Evolutionary conservation across 2,113 vertebrate genomes (phyloP), one percentile per base, ranked within the genome.

Genomic region (Oryzias curvinotus): DNA sequence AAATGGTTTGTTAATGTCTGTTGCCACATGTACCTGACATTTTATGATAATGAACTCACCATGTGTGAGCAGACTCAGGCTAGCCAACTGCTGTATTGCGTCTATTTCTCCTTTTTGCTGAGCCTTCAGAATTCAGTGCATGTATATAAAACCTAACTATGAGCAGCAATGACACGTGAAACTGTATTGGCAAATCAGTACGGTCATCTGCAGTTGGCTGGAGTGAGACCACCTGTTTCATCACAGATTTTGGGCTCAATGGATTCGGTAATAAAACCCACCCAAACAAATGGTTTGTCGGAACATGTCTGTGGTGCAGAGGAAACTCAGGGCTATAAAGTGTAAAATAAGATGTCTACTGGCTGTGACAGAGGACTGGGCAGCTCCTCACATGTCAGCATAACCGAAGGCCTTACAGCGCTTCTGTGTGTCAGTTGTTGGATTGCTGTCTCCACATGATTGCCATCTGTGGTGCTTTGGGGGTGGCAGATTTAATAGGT

Each of bases 191-290:
- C 14, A 46, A 46, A 18, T 57, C 18, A 51, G 50, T 7, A 76
- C 72, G 55, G 79, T 65, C 4, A 1, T 62, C 71, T 71, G 78
- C 84, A 89, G 80, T 85, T 90, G 86, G 84, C 71, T 68, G 65
- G 56, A 56, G 74, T 85, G 76, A 86, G 70, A 88, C 82, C 81
- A 84, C 72, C 73, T 67, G 71, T 80, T 82, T 74, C 52, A 61
- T 62, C 73, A 71, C 71, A 70, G 65, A 72, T 64, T 75, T 52
- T 71, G 49, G 52, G 60, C 62, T 81, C 87, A 79, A 89, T 87
- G 81, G 85, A 84, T 58, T 52, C 65, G 77, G 71, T 69, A 56
- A 82, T 71, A n/a, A 21, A 51, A 82, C 76, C 57, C 78, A 80
- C 71, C 68, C 65, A 65, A 68, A 71, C 65, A 75, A 56, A 61